Percentiles rank a stretch among this genome's conserved stretches.
phyloP scores from a whole-genome alignment of 2,113 vertebrate species.

The Gallinago paraguaiae region DNA sequence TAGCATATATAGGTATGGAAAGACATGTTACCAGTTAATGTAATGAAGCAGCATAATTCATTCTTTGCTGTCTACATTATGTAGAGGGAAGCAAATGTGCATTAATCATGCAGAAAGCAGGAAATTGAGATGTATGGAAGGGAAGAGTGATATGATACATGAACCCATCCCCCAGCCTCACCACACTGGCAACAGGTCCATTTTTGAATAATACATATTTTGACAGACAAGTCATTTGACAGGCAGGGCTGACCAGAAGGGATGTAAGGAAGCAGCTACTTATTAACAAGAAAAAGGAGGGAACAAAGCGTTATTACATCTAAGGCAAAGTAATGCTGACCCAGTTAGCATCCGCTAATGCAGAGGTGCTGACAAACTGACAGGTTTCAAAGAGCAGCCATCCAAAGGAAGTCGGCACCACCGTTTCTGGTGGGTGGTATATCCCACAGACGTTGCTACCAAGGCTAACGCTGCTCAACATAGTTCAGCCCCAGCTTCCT shows the following conservation, averaged over 20 bases:
- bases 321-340: not conserved
- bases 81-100: constrained; percentile 53
- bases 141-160: constrained; percentile 52
- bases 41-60: constrained; percentile 68
- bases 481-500: not conserved
- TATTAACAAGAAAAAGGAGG: constrained; percentile 30
- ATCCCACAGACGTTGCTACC: not conserved
- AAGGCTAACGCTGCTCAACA: not conserved
- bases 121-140: constrained; percentile 69
- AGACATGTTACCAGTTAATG: constrained; percentile 50
- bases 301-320: not conserved
- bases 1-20: constrained; percentile 47
- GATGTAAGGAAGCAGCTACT: constrained; percentile 14
- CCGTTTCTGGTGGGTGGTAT: accelerated
- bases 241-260: constrained; percentile 54
- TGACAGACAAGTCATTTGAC: constrained; percentile 54
- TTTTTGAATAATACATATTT: constrained; percentile 42
- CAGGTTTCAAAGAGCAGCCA: not conserved
- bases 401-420: accelerated
- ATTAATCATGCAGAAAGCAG: constrained; percentile 69
- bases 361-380: not conserved
- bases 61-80: constrained; percentile 61
- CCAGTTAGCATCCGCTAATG: not conserved
- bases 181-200: constrained; percentile 39
- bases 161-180: constrained; percentile 35